Base-by-base conservation (phyloP, 2,888 invertebrate species). In the Pammene aurita region DNA sequence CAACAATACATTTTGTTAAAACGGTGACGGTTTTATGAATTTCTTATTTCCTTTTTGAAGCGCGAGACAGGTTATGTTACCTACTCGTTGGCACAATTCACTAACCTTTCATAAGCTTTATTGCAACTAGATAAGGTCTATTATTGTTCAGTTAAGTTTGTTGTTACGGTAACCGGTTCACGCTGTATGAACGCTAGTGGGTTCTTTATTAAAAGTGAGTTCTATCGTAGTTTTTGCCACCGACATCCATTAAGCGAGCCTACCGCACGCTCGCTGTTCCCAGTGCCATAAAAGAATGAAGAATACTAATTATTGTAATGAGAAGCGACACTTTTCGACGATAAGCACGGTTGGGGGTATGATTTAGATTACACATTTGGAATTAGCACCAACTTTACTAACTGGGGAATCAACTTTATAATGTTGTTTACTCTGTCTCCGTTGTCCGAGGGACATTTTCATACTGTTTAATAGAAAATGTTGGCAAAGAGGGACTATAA, bases 1-100 rank as follows among this genome's bases (percentile, higher is more conserved):
- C 78, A 79, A 83, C 80, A 79, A 79, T 83, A 78, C 85, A 82
- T 85, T 84, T 85, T 84, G 84, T 84, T 84, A 81, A 77, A 81
- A 80, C 77, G 77, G 78, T 76, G 76, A 80, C 76, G 78, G 77
- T 79, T 85, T 80, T 81, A 84, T 81, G 76, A 79, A 82, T 80
- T 79, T 79, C 74, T 80, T 80, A 79, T 79, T 77, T 75, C 77
- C 77, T 78, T 73, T 68, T 64, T 41, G 54, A 58, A 14, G 26
- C 26, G 38, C 41, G 44, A 41, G 68, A 64, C 69, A 48, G 65
- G 69, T 69, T 69, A 58, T 65, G 62, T 14, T 46, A 10, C 14
- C 16, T 26, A 26, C 26, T 26, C 4, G 16, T 16, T 0, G 7
- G 14, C 14, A 0, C 9, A 7, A 50, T 26, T 16, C 1, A 26